Conservation (phyloP, 2,797 vertebrate genomes). For the Enteromius viviparus region DNA sequence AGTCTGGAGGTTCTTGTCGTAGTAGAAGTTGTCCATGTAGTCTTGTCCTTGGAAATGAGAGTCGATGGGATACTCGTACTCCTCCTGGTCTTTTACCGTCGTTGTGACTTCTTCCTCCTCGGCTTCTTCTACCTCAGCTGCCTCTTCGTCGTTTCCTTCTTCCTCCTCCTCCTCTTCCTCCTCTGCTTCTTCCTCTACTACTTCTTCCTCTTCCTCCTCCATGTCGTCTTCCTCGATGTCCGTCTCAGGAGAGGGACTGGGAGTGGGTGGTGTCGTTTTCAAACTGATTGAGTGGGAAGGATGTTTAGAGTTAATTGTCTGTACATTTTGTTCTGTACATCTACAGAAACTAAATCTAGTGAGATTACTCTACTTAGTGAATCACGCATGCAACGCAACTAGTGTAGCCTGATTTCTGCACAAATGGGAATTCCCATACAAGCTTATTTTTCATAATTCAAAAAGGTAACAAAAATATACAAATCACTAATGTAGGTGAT, state of each 20-base stretch:
- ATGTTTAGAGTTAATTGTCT: not conserved
- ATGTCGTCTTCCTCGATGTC: slow-evolving; percentile 64
- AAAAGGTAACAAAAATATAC: too few relatives aligned
- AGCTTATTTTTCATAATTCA: not conserved
- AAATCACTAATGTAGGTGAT: not conserved
- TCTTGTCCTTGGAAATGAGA: slow-evolving; percentile 77
- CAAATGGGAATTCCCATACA: not conserved
- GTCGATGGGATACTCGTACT: slow-evolving; percentile 80
- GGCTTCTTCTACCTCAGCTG: slow-evolving; percentile 69
- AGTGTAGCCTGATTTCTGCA: not conserved
- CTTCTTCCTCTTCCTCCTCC: slow-evolving; percentile 62
- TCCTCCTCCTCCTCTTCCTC: slow-evolving; percentile 69
- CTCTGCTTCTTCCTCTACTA: slow-evolving; percentile 68
- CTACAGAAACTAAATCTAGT: not conserved
- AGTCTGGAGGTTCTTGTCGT: slow-evolving; percentile 67
- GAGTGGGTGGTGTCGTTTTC: slow-evolving; percentile 70
- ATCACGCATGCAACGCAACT: not conserved
- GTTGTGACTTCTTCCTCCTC: slow-evolving; percentile 69
- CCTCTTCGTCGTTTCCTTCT: slow-evolving; percentile 64
- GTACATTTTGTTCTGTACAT: not conserved
- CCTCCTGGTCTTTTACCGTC: slow-evolving; percentile 72
- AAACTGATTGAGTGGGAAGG: slow-evolving; percentile 60
- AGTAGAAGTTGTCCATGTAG: slow-evolving; percentile 77
- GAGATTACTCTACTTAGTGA: not conserved
- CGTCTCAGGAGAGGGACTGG: slow-evolving; percentile 72